Percentiles rank a stretch among this genome's conserved stretches.
Evolutionary conservation across 2,113 vertebrate species (phyloP).

Genomic region (Rhinoderma darwinii): DNA sequence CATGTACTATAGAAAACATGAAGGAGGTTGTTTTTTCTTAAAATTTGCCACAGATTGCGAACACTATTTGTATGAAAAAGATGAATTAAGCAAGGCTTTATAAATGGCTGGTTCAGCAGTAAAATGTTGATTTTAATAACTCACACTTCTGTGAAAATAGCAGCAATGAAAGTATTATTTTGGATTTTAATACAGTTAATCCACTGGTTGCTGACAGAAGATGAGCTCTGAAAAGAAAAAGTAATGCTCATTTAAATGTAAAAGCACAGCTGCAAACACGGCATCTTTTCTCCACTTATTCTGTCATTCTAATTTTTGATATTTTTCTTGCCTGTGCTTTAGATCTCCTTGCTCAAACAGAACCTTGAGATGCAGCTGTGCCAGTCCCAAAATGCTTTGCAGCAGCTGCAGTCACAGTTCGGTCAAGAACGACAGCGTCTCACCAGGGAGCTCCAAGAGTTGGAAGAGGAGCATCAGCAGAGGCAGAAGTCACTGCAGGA

Average conservation of each 20-base stretch:
- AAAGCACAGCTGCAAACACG: constrained; percentile 36
- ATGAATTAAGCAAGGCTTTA: background rate
- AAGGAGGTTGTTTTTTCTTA: background rate
- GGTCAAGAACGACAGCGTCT: constrained; percentile 93
- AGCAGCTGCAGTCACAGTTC: constrained; percentile 95
- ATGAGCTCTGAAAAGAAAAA: constrained; percentile 22
- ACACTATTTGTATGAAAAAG: background rate
- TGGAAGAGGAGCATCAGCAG: constrained; percentile 91
- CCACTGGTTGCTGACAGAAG: constrained; percentile 21
- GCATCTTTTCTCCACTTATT: constrained; percentile 21
- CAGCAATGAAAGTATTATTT: constrained; percentile 5
- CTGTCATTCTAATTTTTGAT: constrained; percentile 41
- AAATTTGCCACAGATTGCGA: background rate
- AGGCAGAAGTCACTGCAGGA: constrained; percentile 90
- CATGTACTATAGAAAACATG: background rate
- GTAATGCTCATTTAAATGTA: constrained; percentile 20
- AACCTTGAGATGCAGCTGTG: constrained; percentile 98
- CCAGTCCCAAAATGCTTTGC: constrained; percentile 95
- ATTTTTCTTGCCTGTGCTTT: constrained; percentile 55
- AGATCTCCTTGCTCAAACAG: constrained; percentile 97
- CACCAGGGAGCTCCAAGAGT: constrained; percentile 90
- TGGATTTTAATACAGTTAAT: background rate
- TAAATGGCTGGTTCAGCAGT: background rate
- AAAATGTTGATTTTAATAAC: constrained; percentile 13
- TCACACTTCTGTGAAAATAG: constrained; percentile 25